Conservation (phyloP, 2,797 vertebrate genomes). For the Phataginus tricuspis region DNA sequence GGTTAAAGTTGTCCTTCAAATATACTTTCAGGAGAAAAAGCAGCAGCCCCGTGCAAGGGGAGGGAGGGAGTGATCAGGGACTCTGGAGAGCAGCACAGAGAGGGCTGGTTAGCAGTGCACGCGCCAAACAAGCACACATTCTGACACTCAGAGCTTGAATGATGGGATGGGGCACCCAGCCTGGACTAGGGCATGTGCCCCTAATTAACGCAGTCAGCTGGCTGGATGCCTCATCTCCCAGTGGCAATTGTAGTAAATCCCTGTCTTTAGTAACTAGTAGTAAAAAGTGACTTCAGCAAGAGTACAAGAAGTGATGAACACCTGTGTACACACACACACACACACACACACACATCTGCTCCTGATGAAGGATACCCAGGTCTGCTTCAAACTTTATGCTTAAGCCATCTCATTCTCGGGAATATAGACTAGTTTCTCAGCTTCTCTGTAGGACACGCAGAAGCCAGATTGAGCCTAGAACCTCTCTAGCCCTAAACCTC, state of each 20-base stretch:
- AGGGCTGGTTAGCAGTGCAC: neutral
- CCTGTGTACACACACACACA: no score
- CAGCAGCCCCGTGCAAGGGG: neutral
- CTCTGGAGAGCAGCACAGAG: neutral
- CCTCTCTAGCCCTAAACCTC: neutral
- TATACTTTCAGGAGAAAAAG: neutral
- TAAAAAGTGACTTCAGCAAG: neutral
- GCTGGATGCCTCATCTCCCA: neutral
- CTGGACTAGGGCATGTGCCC: neutral
- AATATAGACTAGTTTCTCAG: neutral
- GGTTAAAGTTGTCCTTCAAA: neutral
- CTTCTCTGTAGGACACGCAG: neutral
- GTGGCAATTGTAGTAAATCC: neutral
- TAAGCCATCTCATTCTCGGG: neutral
- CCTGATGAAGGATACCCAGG: neutral
- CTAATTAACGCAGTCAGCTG: neutral
- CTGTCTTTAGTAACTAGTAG: neutral
- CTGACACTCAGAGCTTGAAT: neutral
- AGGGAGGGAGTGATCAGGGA: neutral
- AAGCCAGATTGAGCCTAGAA: neutral
- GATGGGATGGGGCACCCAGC: neutral
- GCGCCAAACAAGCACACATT: neutral
- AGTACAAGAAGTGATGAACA: neutral
- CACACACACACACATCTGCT: neutral
- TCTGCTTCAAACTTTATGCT: neutral